Percentiles rank a stretch among this genome's conserved stretches.
phyloP scores from a whole-genome alignment of 1,140 invertebrate species.

The Zaprionus taronus region DNA sequence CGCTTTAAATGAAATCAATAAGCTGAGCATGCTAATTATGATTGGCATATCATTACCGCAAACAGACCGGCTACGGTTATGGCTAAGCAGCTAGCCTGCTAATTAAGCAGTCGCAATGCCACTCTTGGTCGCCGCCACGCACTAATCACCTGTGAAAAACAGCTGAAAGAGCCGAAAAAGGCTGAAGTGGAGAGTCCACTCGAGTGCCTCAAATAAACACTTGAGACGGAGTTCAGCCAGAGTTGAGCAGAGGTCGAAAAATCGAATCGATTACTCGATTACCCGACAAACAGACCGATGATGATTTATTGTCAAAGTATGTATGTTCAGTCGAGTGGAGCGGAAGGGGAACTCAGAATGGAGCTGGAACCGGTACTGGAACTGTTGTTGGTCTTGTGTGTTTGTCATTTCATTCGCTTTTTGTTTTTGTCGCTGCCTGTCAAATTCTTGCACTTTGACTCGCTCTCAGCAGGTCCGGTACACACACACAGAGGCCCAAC shows the following conservation, averaged over 20 bases:
- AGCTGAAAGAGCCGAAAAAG: constrained; percentile 44
- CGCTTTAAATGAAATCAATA: constrained; percentile 72
- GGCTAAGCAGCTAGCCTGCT: constrained; percentile 27
- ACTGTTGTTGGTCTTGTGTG: constrained; percentile 37
- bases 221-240: constrained; percentile 41
- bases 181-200: neutral
- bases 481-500: constrained; percentile 16
- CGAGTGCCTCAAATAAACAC: constrained; percentile 55
- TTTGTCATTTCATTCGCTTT: constrained; percentile 42
- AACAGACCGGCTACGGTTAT: constrained; percentile 16
- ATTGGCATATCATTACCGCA: constrained; percentile 79
- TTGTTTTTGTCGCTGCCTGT: constrained; percentile 57
- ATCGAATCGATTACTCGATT: constrained; percentile 60
- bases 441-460: constrained; percentile 80
- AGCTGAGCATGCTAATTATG: constrained; percentile 70
- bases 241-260: constrained; percentile 56
- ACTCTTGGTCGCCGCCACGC: constrained; percentile 51
- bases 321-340: constrained; percentile 35
- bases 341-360: constrained; percentile 52
- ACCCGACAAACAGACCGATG: constrained; percentile 46
- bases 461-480: constrained; percentile 33
- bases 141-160: constrained; percentile 79
- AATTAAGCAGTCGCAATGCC: constrained; percentile 61
- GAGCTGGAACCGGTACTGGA: constrained; percentile 24
- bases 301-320: constrained; percentile 73